Base-by-base conservation (phyloP, 2,888 invertebrate genomes). In the Lepidochrysops patricia region DNA sequence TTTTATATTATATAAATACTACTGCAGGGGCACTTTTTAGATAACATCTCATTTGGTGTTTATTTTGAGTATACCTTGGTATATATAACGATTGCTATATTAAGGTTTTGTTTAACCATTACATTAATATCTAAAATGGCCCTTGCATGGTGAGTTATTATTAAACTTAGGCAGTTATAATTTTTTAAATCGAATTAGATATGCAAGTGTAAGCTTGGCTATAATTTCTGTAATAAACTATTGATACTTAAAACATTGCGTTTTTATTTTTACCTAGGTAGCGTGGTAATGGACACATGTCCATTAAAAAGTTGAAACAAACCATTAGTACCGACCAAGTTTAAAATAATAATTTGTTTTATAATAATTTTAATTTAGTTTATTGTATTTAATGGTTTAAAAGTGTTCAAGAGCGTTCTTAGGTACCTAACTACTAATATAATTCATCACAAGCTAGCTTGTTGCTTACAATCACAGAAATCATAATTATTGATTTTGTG, bases 151-250 rank as follows among this genome's bases (percentile, higher is more conserved):
- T 79, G 78, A 70, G 70, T 72, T 74, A 76, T 66, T 75, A 72
- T 70, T 54, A 54, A 77, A 77, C 74, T 78, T 85, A 86, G 84
- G 73, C 84, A 80, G 80, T 82, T 84, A 76, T 75, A 78, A 70
- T 79, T 80, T 79, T 77, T 80, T 78, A 80, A 80, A 79, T 82
- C 77, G 74, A 76, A 77, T 79, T 84, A 86, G 82, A 78, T 80
- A 75, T 76, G 77, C 80, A 83, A 83, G 76, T 88, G 84, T 88
- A 88, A 87, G 88, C 88, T 88, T 89, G 86, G 87, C 85, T 87
- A 87, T 86, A 86, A 87, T 85, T 86, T 86, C 86, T 85, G 81
- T 86, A 89, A 88, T 89, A 89, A 89, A 89, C 81, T 88, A 87
- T 84, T 83, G 82, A 86, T 88, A 88, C 81, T 80, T 84, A 80